These are phyloP conservation scores for Puntigrus tetrazona DNA, from an alignment of 2,113 vertebrate genomes.

Conservation along the genomic window DNA sequence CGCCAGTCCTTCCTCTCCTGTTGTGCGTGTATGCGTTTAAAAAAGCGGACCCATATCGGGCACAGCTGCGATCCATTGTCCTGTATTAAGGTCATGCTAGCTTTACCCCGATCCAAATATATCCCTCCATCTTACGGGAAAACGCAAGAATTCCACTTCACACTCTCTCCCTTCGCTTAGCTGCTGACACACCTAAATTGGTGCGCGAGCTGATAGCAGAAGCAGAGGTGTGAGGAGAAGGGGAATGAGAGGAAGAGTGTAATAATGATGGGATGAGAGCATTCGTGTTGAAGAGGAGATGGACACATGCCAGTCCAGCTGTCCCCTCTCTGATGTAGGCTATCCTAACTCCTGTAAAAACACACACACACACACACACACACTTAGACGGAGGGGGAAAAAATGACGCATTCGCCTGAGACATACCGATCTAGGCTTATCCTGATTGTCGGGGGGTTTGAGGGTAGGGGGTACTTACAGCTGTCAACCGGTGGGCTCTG, in stretches of 20 bases:
- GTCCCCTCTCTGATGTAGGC: not conserved
- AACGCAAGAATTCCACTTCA: slow-evolving; percentile 38
- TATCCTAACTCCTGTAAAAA: slow-evolving; percentile 15
- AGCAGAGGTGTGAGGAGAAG: slow-evolving; percentile 34
- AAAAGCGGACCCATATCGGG: slow-evolving; percentile 6
- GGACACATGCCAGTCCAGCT: slow-evolving; percentile 41
- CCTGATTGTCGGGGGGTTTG: slow-evolving; percentile 32
- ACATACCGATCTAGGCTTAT: slow-evolving; percentile 41
- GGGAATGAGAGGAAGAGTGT: slow-evolving; percentile 17
- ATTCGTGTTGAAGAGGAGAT: not conserved
- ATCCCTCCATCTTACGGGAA: slow-evolving; percentile 40
- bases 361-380: slow-evolving; percentile 24
- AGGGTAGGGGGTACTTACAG: slow-evolving; percentile 33
- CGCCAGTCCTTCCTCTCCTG: slow-evolving; percentile 21
- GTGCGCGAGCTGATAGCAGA: slow-evolving; percentile 35
- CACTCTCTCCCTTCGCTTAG: slow-evolving; percentile 25
- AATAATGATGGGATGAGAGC: slow-evolving; percentile 6
- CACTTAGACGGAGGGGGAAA: not conserved
- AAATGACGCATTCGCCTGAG: slow-evolving; percentile 27
- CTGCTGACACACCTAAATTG: slow-evolving; percentile 34
- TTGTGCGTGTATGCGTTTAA: slow-evolving; percentile 8
- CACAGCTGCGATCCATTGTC: slow-evolving; percentile 47
- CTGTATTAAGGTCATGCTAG: slow-evolving; percentile 47
- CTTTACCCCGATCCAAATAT: slow-evolving; percentile 43
- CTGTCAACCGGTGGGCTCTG: slow-evolving; percentile 16